phyloP scores from a whole-genome alignment of 2,888 invertebrate genomes.

The Baronia brevicornis region DNA sequence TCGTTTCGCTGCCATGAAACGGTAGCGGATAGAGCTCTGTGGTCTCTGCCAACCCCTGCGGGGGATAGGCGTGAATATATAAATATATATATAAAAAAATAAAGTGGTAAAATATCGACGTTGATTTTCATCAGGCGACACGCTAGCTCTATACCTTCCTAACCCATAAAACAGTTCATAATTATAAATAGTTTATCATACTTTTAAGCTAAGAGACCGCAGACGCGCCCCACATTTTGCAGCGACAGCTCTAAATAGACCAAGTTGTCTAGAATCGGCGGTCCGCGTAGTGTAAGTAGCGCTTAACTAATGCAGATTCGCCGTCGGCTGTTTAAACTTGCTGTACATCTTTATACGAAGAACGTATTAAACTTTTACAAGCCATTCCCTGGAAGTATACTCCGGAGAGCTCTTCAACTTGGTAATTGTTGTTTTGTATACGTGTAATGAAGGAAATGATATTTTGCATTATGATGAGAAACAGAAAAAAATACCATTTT shows the following conservation, averaged over 20 bases:
- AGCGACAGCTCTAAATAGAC: slow-evolving; percentile 4
- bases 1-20: too few species aligned
- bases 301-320: slow-evolving; percentile 16
- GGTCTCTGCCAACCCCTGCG: too few species aligned
- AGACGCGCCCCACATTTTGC: slow-evolving; percentile 6
- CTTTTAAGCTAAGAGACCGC: too few species aligned
- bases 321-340: slow-evolving; percentile 10
- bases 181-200: too few species aligned
- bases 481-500: background rate
- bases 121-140: too few species aligned
- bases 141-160: too few species aligned
- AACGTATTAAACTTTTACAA: slow-evolving; percentile 25
- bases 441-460: slow-evolving; percentile 20
- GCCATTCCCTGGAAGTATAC: slow-evolving; percentile 19
- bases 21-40: too few species aligned
- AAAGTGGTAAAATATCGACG: too few species aligned
- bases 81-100: too few species aligned
- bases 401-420: slow-evolving; percentile 18
- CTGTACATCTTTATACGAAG: slow-evolving; percentile 19
- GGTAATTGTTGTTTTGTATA: slow-evolving; percentile 21
- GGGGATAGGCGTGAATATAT: too few species aligned
- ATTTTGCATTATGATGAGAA: background rate
- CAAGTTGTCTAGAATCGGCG: slow-evolving; percentile 12
- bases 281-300: slow-evolving; percentile 5
- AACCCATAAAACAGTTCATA: too few species aligned